Conservation (phyloP, 2,797 vertebrate species). For the Pseudocheirus occidentalis region DNA sequence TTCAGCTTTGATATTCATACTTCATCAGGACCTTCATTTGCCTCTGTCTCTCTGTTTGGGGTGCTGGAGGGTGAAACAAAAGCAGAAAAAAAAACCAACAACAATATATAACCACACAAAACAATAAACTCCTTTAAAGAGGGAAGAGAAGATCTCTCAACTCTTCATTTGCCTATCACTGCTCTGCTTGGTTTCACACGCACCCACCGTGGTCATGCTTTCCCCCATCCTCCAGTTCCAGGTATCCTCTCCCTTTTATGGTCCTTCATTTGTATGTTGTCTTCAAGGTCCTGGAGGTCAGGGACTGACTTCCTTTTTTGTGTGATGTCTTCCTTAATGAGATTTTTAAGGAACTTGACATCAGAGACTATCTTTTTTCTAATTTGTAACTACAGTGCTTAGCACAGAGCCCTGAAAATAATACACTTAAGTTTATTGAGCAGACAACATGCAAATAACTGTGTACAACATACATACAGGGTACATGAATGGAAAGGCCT, state of each 20-base stretch:
- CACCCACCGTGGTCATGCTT: fast-evolving
- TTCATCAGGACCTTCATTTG: background rate
- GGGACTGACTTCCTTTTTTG: background rate
- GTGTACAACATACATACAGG: background rate
- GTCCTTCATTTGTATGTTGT: background rate
- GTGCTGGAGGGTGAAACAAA: background rate
- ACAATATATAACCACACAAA: background rate
- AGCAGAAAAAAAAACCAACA: background rate
- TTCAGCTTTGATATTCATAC: background rate
- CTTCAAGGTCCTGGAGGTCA: background rate
- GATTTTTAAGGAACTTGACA: background rate
- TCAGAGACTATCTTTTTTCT: background rate
- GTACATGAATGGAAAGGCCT: background rate
- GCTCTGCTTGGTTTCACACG: background rate
- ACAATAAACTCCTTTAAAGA: background rate
- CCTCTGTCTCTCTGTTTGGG: background rate
- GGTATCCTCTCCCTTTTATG: background rate
- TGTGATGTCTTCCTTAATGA: background rate
- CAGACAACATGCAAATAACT: background rate
- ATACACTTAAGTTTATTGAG: background rate
- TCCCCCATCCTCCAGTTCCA: background rate
- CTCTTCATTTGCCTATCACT: background rate
- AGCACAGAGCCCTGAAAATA: background rate
- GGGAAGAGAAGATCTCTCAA: background rate
- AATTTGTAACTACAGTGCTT: background rate